Conservation (phyloP, 2,888 invertebrate genomes). For the Rhyacophila evoluta region DNA sequence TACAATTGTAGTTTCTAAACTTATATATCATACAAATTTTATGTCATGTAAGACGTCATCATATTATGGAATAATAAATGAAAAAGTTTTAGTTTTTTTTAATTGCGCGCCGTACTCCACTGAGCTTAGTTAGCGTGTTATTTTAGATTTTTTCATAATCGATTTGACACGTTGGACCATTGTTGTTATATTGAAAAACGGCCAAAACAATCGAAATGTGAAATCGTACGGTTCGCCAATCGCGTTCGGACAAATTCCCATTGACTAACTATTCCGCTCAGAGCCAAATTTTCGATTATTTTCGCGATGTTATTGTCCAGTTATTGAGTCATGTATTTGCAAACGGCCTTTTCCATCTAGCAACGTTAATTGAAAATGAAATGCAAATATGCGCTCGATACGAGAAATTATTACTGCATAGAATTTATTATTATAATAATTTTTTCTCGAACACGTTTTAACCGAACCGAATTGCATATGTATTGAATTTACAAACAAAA, state of each 20-base stretch:
- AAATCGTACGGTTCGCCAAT: neutral
- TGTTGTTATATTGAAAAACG: neutral
- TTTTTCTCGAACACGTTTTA: neutral
- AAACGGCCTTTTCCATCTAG: neutral
- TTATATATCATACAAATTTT: too few relatives aligned
- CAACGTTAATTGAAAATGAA: constrained; percentile 1
- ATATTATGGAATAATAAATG: too few relatives aligned
- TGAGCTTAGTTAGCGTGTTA: neutral
- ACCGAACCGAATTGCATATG: too few relatives aligned
- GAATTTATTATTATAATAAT: neutral
- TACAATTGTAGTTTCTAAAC: too few relatives aligned
- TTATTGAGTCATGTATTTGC: constrained; percentile 14
- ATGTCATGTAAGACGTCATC: too few relatives aligned
- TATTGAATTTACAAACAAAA: too few relatives aligned
- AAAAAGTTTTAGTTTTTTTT: too few relatives aligned
- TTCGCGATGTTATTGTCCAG: neutral
- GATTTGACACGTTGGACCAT: constrained; percentile 18
- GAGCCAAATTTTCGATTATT: neutral
- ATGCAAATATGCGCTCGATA: neutral
- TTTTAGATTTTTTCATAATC: constrained; percentile 11
- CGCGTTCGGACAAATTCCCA: neutral
- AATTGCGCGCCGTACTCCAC: neutral
- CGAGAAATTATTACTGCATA: neutral
- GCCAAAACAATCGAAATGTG: constrained; percentile 5
- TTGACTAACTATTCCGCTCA: neutral